Percentiles rank a stretch among this genome's conserved stretches.
Evolutionary conservation across 1,140 invertebrate genomes (phyloP).

Genomic region (Drosophila seguyi): DNA sequence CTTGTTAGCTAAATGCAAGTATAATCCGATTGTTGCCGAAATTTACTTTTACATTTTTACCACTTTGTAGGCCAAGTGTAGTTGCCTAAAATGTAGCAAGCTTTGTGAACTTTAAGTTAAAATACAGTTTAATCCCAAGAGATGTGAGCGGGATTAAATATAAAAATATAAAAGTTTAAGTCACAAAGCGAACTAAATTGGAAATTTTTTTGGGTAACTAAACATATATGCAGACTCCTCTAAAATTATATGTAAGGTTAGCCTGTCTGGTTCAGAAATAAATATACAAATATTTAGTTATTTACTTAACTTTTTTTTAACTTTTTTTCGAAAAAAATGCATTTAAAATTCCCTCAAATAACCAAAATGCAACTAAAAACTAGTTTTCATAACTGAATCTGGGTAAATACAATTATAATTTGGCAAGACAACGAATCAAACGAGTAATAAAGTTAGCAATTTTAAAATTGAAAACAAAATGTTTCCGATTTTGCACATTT

Average conservation of each 20-base stretch:
- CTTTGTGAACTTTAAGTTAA: slow-evolving; percentile 20
- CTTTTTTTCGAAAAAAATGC: not conserved
- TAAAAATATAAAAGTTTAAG: not conserved
- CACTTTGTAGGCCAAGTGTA: slow-evolving; percentile 12
- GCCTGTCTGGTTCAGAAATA: not conserved
- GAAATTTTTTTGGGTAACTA: not conserved
- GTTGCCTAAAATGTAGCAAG: slow-evolving; percentile 2
- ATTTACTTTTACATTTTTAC: slow-evolving; percentile 19
- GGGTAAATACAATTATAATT: not conserved
- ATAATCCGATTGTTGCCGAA: slow-evolving; percentile 37
- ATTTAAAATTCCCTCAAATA: not conserved
- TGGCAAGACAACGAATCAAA: not conserved
- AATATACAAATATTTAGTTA: no score
- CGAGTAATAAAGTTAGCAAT: not conserved
- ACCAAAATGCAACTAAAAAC: not conserved
- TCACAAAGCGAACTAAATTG: not conserved
- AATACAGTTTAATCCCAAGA: slow-evolving; percentile 7
- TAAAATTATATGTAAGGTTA: not conserved
- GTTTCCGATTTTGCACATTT: not conserved
- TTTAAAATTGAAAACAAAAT: slow-evolving; percentile 2
- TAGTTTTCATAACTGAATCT: not conserved
- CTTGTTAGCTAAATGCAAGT: slow-evolving; percentile 23
- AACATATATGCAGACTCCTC: no score
- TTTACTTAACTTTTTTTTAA: not conserved
- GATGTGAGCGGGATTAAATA: not conserved